Evolutionary conservation across 2,797 vertebrate species (phyloP), one percentile per base, ranked within the genome.

Genomic region (Ataeniobius toweri): DNA sequence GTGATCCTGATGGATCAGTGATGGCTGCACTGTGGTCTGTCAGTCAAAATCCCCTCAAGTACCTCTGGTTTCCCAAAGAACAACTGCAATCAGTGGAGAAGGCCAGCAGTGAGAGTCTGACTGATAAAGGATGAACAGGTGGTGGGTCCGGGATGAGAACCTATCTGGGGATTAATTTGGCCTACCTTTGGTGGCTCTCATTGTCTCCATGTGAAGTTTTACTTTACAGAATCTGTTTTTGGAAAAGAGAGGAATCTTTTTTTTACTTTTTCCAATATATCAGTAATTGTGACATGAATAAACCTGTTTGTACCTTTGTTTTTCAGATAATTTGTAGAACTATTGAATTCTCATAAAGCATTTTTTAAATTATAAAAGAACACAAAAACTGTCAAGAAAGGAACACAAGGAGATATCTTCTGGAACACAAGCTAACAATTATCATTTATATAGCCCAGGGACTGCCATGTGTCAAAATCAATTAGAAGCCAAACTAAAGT

Each of bases 141-240:
- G 0, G 55, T 83, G 89, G 79, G 82, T 81, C 81, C 86, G 76
- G 78, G 83, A 90, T 86, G 76, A 82, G 65, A 63, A 68, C 68
- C 76, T 79, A 87, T 82, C 73, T 88, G 85, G 75, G 3, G 59
- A 79, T 87, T 91, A 92, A 88, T 86, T 80, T 76, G 12, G 80
- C 78, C 80, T 61, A 55, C 20, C 18, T 55, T 55, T 24, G 6
- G 41, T n/a, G 2, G 7, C 5, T 0, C 24, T 56, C 24, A n/a
- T n/a, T 16, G 6, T 46, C 12, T 26, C 12, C 22, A 24, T 24
- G 39, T 46, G 39, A 68, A 14, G 36, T 67, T 67, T 67, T 36
- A 65, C 7, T 36, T 65, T 18, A 59, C 31, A 20, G 6, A 39
- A 39, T 41, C 10, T 68, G 22, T 6, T 68, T 65, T 39, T 41